A percentile compares a stretch with the other conserved stretches of the same genome.
Conservation (phyloP, 2,113 vertebrate species). For the Ageneiosus marmoratus region DNA sequence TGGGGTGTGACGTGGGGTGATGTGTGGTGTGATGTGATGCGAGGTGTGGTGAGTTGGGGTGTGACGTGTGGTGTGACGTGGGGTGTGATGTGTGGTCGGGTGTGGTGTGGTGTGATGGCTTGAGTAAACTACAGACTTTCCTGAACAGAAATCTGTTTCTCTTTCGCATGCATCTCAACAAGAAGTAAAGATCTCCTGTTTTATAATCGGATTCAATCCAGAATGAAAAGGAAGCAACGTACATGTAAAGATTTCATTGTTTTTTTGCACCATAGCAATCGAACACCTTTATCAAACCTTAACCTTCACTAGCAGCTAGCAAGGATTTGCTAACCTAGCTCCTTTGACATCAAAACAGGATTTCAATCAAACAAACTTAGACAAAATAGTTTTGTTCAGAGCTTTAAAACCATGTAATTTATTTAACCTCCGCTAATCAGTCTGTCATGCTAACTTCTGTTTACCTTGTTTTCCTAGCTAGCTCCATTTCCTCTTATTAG, state of each 20-base stretch:
- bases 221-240: background rate
- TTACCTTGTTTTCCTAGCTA: background rate
- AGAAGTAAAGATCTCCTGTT: background rate
- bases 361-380: background rate
- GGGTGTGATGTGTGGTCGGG: background rate
- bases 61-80: too few relatives aligned
- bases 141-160: background rate
- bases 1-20: too few relatives aligned
- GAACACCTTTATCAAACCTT: background rate
- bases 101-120: background rate
- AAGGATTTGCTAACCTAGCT: background rate
- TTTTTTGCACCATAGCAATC: too few relatives aligned
- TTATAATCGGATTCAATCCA: background rate
- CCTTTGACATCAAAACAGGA: too few relatives aligned
- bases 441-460: background rate
- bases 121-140: background rate
- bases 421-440: background rate
- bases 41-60: too few relatives aligned
- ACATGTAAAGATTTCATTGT: background rate
- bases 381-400: background rate
- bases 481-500: background rate
- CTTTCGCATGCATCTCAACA: background rate
- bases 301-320: background rate
- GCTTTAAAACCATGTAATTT: background rate
- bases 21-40: too few relatives aligned